Conservation (phyloP, 2,113 vertebrate species). For the Grallaria varia region DNA sequence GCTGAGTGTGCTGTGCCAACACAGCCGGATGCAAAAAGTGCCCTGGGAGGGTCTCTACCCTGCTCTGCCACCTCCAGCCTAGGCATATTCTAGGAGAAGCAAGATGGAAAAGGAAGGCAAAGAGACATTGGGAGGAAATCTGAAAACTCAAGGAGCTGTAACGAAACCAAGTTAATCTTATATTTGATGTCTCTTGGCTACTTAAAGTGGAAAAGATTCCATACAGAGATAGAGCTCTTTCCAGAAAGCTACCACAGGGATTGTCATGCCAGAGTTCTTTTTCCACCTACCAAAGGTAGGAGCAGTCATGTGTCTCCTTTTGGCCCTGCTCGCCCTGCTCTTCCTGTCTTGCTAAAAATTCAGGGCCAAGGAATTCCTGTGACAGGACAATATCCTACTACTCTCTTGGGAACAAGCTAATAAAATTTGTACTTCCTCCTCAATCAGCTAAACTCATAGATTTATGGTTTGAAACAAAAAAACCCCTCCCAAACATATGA, state of each 20-base stretch:
- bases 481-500: background rate
- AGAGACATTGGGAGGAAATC: background rate
- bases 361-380: background rate
- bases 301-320: background rate
- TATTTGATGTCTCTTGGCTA: background rate
- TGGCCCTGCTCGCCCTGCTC: background rate
- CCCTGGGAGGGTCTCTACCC: background rate
- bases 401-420: background rate
- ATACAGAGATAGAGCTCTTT: background rate
- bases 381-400: background rate
- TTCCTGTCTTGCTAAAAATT: background rate
- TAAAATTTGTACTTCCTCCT: background rate
- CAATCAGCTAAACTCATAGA: background rate
- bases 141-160: background rate
- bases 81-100: background rate
- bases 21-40: background rate
- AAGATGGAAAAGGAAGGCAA: background rate
- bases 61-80: background rate
- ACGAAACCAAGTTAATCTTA: background rate
- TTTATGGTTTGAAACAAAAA: background rate
- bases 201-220: background rate
- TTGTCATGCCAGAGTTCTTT: background rate
- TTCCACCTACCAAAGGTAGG: background rate
- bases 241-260: background rate
- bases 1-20: accelerated